These are phyloP conservation scores for Parnassius mnemosyne DNA, from an alignment of 2,888 invertebrate genomes.

Conservation along the genomic window DNA sequence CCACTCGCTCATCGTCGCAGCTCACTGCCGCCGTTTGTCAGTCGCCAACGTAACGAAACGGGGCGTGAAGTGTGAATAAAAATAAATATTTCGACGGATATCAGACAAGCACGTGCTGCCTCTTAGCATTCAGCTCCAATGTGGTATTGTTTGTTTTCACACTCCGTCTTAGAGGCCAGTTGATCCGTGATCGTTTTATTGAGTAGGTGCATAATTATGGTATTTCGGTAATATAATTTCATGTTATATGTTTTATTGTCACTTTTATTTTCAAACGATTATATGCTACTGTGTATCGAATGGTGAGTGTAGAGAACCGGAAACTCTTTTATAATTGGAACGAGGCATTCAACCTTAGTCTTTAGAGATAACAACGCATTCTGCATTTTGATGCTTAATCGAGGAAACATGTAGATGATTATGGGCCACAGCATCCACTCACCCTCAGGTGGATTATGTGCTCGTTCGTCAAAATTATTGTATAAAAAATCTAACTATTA, in stretches of 20 bases:
- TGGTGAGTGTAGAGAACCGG: background rate
- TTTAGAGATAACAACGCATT: no score
- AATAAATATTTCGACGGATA: constrained; percentile 69
- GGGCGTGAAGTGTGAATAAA: constrained; percentile 63
- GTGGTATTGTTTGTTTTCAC: constrained; percentile 66
- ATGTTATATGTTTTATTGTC: constrained; percentile 11
- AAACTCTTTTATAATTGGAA: no score
- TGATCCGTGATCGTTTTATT: constrained; percentile 67
- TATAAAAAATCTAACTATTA: no score
- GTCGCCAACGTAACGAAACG: constrained; percentile 40
- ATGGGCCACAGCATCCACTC: background rate
- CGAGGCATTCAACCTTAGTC: no score
- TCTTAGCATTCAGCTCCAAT: constrained; percentile 67
- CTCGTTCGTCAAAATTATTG: no score
- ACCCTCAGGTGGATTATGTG: no score
- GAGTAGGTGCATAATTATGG: constrained; percentile 41
- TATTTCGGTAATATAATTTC: constrained; percentile 43
- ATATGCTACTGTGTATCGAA: background rate
- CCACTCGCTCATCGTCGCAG: constrained; percentile 32
- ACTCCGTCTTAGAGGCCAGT: constrained; percentile 42
- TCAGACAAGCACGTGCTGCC: constrained; percentile 39
- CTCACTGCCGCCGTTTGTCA: constrained; percentile 35
- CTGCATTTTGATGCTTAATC: no score
- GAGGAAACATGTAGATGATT: background rate
- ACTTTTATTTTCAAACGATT: constrained; percentile 18